Percentiles rank a stretch among this genome's conserved stretches.
phyloP scores from a whole-genome alignment of 2,113 vertebrate species.

The Oncorhynchus kisutch region DNA sequence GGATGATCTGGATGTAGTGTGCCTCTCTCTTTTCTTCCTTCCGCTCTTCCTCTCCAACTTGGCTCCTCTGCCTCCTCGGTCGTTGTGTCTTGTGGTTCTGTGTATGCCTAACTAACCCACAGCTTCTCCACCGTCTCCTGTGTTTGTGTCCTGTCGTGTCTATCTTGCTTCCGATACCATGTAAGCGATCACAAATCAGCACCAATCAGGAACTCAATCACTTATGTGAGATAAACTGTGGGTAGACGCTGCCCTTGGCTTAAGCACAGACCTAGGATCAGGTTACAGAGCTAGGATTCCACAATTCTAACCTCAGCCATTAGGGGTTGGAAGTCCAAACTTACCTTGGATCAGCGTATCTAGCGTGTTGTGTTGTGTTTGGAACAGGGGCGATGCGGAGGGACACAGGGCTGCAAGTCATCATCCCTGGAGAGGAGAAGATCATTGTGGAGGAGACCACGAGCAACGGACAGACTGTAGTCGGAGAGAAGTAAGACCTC shows the following conservation, averaged over 20 bases:
- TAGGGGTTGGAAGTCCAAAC: constrained; percentile 17
- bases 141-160: constrained; percentile 2
- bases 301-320: background rate
- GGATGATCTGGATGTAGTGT: background rate
- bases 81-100: constrained; percentile 19
- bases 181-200: constrained; percentile 5
- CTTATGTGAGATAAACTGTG: background rate
- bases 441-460: constrained; percentile 86
- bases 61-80: constrained; percentile 14
- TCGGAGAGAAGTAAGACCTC: constrained; percentile 90
- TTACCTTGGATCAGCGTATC: constrained; percentile 37
- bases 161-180: constrained; percentile 18
- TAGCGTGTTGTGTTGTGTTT: constrained; percentile 58
- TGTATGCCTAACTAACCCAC: constrained; percentile 55
- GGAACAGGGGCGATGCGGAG: constrained; percentile 82
- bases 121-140: background rate
- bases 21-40: background rate
- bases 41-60: constrained; percentile 12
- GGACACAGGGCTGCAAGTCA: constrained; percentile 86
- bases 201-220: background rate
- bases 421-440: constrained; percentile 89
- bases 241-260: background rate
- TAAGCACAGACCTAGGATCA: background rate
- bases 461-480: constrained; percentile 90
- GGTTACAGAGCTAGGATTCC: background rate